Evolutionary conservation across 2,888 invertebrate genomes (phyloP).

Genomic region (Suillia variegata): DNA sequence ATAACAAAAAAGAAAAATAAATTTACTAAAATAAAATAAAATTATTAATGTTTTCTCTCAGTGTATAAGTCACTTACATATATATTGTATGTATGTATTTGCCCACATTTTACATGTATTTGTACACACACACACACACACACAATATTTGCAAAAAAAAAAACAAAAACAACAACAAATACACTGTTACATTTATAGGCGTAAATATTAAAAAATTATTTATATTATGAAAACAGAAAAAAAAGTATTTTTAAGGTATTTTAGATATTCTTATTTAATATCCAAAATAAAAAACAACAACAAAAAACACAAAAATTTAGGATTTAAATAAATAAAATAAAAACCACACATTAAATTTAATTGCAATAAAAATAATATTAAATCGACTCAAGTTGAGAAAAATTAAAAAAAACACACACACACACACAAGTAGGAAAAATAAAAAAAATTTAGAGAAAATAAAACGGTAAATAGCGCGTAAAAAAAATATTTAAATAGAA

Average conservation of each 20-base stretch:
- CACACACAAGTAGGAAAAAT: slow-evolving; percentile 20
- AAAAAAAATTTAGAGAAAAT: slow-evolving; percentile 5
- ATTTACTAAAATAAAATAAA: background rate
- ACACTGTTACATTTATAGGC: background rate
- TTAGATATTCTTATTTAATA: slow-evolving; percentile 75
- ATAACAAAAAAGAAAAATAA: no score
- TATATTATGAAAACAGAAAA: slow-evolving; percentile 17
- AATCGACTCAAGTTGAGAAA: no score
- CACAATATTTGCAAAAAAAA: slow-evolving; percentile 23
- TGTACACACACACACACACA: no score
- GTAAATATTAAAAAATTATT: slow-evolving; percentile 6
- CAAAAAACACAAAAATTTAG: slow-evolving; percentile 29
- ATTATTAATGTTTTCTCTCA: slow-evolving; percentile 29
- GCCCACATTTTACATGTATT: slow-evolving; percentile 46
- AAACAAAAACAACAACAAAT: slow-evolving; percentile 11
- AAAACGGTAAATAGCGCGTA: slow-evolving; percentile 12
- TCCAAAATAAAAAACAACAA: slow-evolving; percentile 55
- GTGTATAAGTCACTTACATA: slow-evolving; percentile 43
- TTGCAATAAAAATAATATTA: slow-evolving; percentile 8
- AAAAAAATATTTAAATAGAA: slow-evolving; percentile 22
- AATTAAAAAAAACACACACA: no score
- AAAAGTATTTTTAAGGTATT: slow-evolving; percentile 63
- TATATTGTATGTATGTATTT: slow-evolving; percentile 35
- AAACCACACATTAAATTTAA: no score
- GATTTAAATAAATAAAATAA: slow-evolving; percentile 21